Evolutionary conservation across 2,888 invertebrate genomes (phyloP).

Genomic region (Nymphalis c-album): DNA sequence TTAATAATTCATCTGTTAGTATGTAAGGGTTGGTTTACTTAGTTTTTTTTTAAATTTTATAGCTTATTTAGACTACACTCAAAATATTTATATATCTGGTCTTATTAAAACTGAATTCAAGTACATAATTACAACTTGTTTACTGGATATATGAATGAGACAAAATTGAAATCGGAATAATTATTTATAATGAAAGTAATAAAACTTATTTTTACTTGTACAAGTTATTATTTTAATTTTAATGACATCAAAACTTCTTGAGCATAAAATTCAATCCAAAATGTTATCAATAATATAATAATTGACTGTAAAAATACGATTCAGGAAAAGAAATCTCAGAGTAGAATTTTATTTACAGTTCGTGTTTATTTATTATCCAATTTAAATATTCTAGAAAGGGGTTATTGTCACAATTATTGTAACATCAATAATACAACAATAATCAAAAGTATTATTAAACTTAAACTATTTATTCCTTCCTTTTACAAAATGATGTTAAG

Average conservation of each 20-base stretch:
- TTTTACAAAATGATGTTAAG: constrained; percentile 77
- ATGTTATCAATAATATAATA: not conserved
- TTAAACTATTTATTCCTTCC: constrained; percentile 79
- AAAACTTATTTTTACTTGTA: constrained; percentile 6
- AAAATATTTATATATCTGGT: not conserved
- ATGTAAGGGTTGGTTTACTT: not conserved
- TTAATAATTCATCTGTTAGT: too few species aligned
- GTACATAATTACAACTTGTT: too few species aligned
- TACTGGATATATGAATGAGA: not conserved
- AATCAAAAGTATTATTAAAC: constrained; percentile 69
- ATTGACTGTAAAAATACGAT: constrained; percentile 1
- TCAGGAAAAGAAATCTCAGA: not conserved
- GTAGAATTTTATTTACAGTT: constrained; percentile 28
- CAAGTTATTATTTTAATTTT: constrained; percentile 1
- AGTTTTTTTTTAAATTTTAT: too few species aligned
- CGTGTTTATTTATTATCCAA: constrained; percentile 32
- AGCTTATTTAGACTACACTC: too few species aligned
- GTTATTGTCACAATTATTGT: constrained; percentile 28
- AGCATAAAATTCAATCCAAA: constrained; percentile 4
- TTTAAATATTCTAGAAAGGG: constrained; percentile 4
- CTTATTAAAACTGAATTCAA: not conserved
- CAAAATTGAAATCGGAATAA: not conserved
- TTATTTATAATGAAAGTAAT: constrained; percentile 6
- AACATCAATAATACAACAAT: constrained; percentile 61
- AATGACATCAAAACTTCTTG: constrained; percentile 5